Conservation (phyloP, 2,797 vertebrate species). For the Valencia hispanica region DNA sequence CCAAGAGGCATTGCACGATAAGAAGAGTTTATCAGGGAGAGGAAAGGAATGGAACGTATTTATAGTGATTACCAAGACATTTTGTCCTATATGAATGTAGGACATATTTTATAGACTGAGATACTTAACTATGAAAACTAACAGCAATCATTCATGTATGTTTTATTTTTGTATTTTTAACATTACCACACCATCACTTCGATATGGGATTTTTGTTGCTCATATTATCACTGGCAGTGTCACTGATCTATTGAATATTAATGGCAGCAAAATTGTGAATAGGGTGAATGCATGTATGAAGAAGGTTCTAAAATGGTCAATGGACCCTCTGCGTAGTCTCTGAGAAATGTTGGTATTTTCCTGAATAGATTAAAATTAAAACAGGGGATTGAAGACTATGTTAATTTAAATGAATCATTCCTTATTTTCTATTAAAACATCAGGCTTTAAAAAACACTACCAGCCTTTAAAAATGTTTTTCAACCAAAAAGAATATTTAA, state of each 20-base stretch:
- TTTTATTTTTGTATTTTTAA: background rate
- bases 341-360: background rate
- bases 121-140: background rate
- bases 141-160: background rate
- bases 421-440: background rate
- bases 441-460: background rate
- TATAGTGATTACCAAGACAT: background rate
- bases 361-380: background rate
- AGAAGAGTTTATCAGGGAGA: constrained; percentile 1
- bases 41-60: background rate
- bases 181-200: background rate
- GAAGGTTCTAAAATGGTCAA: background rate
- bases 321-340: background rate
- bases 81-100: background rate
- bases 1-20: background rate
- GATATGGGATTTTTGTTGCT: background rate
- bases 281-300: background rate
- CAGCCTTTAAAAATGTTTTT: background rate
- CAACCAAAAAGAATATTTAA: background rate
- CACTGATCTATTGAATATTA: background rate
- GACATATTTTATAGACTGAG: background rate
- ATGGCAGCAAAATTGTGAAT: background rate
- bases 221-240: background rate
- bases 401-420: background rate
- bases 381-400: background rate